Evolutionary conservation across 2,797 vertebrate species (phyloP), one percentile per base, ranked within the genome.

Genomic region (Petrocephalus schoutedeni): DNA sequence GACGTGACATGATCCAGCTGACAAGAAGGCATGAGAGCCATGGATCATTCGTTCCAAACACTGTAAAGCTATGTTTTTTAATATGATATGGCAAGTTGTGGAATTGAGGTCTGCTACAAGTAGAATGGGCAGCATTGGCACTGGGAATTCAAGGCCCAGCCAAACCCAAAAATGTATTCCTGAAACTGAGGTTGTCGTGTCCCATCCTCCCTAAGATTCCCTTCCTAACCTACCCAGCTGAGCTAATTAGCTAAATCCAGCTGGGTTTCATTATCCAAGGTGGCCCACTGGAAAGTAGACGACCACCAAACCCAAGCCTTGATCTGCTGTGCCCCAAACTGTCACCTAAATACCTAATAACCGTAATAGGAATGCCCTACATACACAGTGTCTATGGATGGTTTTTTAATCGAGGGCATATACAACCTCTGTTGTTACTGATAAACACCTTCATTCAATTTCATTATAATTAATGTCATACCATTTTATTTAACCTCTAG

Each of bases 301-400:
- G 21, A 54, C 51, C 80, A 54, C n/a, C 45, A 53, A 23, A 84
- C 45, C 21, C 49, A 8, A 53, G 51, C 6, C 45, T 23, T 54
- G 9, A 54, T 21, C 19, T 5, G 0, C 49, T 51, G 77, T 23
- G 61, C 88, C 86, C 49, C 67, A 87, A 87, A 90, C 88, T 90
- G 86, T 87, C 88, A 87, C 49, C 67, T 92, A 93, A 94, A 93
- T 91, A 92, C 91, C 91, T 91, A 77, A 41, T 74, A 41, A 16
- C 12, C 67, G 14, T 41, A 71, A 83, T 32, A 23, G 23, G 4
- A 56, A 87, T 36, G 5, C 54, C 14, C 53, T 56, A 54, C 53
- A 86, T 49, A 86, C 64, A 53, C n/a, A 84, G 54, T 77, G 32
- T 77, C 57, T 77, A 83, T 49, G 45, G 45, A 84, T 56, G 49